These are phyloP conservation scores for Ciconia nigra DNA, from an alignment of 2,797 vertebrate species.

Conservation along the genomic window DNA sequence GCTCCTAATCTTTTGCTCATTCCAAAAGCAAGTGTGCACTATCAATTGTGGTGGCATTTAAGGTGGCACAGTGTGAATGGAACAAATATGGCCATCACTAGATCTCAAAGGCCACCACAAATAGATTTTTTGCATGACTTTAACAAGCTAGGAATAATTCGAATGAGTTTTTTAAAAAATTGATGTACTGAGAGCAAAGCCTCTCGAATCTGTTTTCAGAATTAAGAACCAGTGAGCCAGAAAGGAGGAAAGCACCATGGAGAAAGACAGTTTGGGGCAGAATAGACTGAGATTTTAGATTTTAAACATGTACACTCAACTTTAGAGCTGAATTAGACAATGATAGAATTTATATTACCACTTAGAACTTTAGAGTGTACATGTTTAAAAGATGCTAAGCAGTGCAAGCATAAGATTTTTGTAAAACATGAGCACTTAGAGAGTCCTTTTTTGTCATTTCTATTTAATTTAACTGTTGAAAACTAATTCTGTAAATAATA, in stretches of 20 bases:
- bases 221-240: background rate
- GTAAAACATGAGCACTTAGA: background rate
- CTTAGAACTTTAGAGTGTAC: too few species aligned
- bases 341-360: too few species aligned
- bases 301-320: too few species aligned
- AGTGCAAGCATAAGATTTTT: background rate
- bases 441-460: background rate
- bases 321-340: too few species aligned
- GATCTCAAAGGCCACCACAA: background rate
- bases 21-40: background rate
- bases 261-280: background rate
- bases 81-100: background rate
- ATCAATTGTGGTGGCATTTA: background rate
- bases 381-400: background rate
- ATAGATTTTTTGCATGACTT: background rate
- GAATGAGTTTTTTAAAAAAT: background rate
- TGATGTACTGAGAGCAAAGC: background rate
- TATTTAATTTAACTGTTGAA: background rate
- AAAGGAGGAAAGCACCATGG: background rate
- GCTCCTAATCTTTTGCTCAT: background rate
- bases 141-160: background rate
- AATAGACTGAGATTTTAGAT: background rate
- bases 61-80: rapidly evolving
- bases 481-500: background rate
- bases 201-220: background rate